Base-by-base conservation (phyloP, 2,888 invertebrate genomes). In the Microplitis deprimator region DNA sequence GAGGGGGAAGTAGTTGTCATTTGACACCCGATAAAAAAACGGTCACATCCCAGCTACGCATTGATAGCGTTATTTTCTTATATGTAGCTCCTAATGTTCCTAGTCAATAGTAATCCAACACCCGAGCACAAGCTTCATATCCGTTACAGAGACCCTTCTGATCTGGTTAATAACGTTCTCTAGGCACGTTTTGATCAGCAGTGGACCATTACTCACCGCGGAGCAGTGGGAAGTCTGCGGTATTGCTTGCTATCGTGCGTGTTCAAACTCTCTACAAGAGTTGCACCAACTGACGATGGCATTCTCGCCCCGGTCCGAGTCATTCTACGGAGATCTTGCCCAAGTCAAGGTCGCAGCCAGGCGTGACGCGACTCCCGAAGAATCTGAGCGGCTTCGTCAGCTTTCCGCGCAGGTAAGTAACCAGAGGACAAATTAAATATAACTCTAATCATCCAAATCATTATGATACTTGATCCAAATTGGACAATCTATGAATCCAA, bases 291-390 rank as follows among this genome's bases (percentile, higher is more conserved):
- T 98, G 61, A 96, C 96, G 77, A 94, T 95, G 85, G 97, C 97
- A 60, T 98, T 98, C 89, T 95, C 96, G 84, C 94, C 95, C 83
- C 95, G 96, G 86, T 98, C 98, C 0, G 96, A 97, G 85, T 97
- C 97, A 87, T 98, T 98, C 90, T 97, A 97, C 88, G 98, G 98
- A 0, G 98, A 98, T 89, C 91, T 95, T 82, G 96, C 96, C 8
- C 96, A 96, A 78, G 97, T 98, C 0, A 97, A 97, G 92, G 97
- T 98, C 6, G 98, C 98, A 1, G 97, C 97, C 0, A 92, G 97
- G 68, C 93, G 95, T 78, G 97, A 98, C 88, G 96, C 96, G 85
- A 95, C 96, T 1, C 92, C 95, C 10, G 94, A 95, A 80, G 97
- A 97, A 87, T 94, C 96, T 85, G 94, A 96, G 60, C 92, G 97